These are phyloP conservation scores for Myocastor coypus DNA, from an alignment of 2,113 vertebrate genomes.

Conservation along the genomic window DNA sequence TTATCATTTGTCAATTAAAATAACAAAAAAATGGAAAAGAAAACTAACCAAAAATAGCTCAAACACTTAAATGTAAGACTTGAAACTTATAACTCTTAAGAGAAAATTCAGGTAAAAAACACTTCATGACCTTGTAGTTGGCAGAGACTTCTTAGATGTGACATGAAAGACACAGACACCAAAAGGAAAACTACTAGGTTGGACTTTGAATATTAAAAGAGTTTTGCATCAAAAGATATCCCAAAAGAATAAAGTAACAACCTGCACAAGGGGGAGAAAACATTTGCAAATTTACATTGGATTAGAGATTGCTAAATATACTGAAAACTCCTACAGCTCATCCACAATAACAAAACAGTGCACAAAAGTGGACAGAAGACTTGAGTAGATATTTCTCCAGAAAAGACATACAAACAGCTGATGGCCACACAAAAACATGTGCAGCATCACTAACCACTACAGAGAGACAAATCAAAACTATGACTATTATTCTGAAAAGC, in stretches of 20 bases:
- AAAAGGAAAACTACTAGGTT: background rate
- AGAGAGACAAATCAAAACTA: background rate
- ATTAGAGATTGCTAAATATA: background rate
- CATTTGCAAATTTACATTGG: background rate
- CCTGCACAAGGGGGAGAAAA: background rate
- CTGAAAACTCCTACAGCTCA: background rate
- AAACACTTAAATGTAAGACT: background rate
- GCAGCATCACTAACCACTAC: background rate
- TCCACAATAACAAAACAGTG: background rate
- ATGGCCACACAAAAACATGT: background rate
- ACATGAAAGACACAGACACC: background rate
- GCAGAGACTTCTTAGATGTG: background rate
- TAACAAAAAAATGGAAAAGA: background rate
- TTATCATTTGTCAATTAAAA: background rate
- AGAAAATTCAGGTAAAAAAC: background rate
- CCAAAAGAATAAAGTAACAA: background rate
- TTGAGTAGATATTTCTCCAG: background rate
- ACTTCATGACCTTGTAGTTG: background rate
- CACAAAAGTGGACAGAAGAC: background rate
- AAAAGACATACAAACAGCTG: background rate
- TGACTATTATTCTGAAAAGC: background rate
- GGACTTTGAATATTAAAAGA: background rate
- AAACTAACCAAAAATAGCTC: background rate
- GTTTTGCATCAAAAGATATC: background rate
- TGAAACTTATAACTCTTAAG: background rate